These are phyloP conservation scores for Oxycera nigricornis DNA, from an alignment of 2,888 invertebrate species.

Conservation along the genomic window DNA sequence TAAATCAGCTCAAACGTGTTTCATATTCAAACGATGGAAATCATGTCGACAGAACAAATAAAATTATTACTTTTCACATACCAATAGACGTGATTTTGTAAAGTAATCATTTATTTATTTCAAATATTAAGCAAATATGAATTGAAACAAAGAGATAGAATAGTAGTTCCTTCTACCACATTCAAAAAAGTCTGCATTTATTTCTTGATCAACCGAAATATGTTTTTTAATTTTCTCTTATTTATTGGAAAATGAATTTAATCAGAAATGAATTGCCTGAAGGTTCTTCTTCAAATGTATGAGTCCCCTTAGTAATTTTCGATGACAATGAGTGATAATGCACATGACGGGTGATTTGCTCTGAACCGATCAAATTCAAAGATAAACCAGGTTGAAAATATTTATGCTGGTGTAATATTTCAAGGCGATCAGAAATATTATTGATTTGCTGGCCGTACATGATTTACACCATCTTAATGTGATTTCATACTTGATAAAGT, in stretches of 20 bases:
- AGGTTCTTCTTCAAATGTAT: neutral
- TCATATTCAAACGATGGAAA: too few species aligned
- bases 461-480: neutral
- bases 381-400: neutral
- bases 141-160: too few species aligned
- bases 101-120: too few species aligned
- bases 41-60: too few species aligned
- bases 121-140: too few species aligned
- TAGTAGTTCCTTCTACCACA: too few species aligned
- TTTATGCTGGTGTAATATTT: conserved; percentile 17
- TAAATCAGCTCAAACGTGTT: too few species aligned
- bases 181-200: too few species aligned
- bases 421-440: neutral
- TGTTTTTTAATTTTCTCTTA: too few species aligned
- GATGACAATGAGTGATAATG: neutral
- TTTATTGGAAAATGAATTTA: neutral
- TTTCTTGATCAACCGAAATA: too few species aligned
- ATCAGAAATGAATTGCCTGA: neutral
- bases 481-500: neutral
- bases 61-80: too few species aligned
- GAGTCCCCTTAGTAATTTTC: neutral
- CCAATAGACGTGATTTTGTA: too few species aligned
- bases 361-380: neutral
- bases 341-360: neutral
- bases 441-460: neutral